Base-by-base conservation (phyloP, 2,113 vertebrate species). In the Dipodomys spectabilis region DNA sequence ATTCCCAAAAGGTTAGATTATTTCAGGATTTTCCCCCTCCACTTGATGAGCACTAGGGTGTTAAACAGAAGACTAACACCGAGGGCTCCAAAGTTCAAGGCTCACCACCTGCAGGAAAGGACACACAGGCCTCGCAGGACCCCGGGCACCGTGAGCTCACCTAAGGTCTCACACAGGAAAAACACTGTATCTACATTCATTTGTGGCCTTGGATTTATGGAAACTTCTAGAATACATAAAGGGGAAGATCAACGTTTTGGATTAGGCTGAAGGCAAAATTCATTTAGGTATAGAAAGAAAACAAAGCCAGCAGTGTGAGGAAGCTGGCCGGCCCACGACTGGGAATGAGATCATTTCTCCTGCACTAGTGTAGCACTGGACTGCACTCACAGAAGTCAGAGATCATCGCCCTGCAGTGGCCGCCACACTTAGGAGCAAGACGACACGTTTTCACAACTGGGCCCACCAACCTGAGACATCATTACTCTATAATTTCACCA, bases 41-140 rank as follows among this genome's bases (percentile, higher is more conserved):
- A 49, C 32, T 93, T 95, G 89, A 88, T 23, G 19, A 96, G 89
- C 65, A 88, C 77, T 53, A 73, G 65, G 30, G 72, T 94, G 93
- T 69, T 85, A 82, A 91, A 91, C 85, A 90, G 72, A 81, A 87
- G 88, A 81, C 35, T 82, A 93, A 91, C 32, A 32, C 86, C 82
- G 65, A 82, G 1, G 9, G 73, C 79, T 32, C 30, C 88, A 71
- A 49, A 73, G 64, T 62, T 75, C 60, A n/a, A 88, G 49, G 49
- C 64, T 39, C 92, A 69, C 62, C 86, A 91, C 79, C 72, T 71
- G 71, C 12, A 12, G 0, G 30, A 78, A 91, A 91, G 69, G 23
- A 90, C 88, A 10, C 62, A 32, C 74, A 35, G 45, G 84, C 30
- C 81, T 78, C 57, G 57, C n/a, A 78, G 82, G 69, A n/a, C 30